Evolutionary conservation across 2,797 vertebrate genomes (phyloP).

Genomic region (Pangasius djambal): DNA sequence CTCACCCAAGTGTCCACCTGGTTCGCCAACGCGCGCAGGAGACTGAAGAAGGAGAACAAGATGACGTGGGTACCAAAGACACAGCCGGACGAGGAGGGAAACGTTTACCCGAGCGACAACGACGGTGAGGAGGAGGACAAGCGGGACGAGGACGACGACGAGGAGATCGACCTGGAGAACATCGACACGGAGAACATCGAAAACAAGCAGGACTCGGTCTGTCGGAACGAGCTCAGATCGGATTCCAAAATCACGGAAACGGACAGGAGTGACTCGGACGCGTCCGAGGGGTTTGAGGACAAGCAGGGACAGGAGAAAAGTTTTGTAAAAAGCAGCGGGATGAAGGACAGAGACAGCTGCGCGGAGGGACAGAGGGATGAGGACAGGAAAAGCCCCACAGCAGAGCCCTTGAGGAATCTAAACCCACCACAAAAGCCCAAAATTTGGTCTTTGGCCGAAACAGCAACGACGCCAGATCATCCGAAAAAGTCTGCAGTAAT

Average conservation of each 20-base stretch:
- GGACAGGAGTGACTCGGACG: constrained; percentile 78
- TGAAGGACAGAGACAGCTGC: constrained; percentile 59
- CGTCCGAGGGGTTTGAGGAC: constrained; percentile 79
- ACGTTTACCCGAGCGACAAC: constrained; percentile 81
- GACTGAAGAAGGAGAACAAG: constrained; percentile 73
- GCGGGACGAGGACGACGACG: constrained; percentile 80
- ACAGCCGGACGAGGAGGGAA: constrained; percentile 84
- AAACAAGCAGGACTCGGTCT: constrained; percentile 69
- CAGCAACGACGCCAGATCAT: constrained; percentile 83
- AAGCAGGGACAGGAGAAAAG: constrained; percentile 68
- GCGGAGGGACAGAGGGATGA: constrained; percentile 52
- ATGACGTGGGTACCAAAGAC: constrained; percentile 82
- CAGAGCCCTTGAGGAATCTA: constrained; percentile 49
- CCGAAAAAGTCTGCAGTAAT: constrained; percentile 76
- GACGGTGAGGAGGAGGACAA: constrained; percentile 81
- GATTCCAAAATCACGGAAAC: constrained; percentile 70
- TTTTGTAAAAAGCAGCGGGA: constrained; percentile 67
- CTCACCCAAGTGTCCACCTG: constrained; percentile 69
- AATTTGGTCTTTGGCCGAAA: constrained; percentile 87
- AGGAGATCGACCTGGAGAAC: constrained; percentile 87
- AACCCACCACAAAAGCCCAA: constrained; percentile 76
- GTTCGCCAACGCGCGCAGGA: constrained; percentile 68
- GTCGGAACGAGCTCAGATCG: constrained; percentile 67
- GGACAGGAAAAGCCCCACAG: constrained; percentile 38
- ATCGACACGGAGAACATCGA: constrained; percentile 81